Base-by-base conservation (phyloP, 2,113 vertebrate genomes). In the Odocoileus hemionus region DNA sequence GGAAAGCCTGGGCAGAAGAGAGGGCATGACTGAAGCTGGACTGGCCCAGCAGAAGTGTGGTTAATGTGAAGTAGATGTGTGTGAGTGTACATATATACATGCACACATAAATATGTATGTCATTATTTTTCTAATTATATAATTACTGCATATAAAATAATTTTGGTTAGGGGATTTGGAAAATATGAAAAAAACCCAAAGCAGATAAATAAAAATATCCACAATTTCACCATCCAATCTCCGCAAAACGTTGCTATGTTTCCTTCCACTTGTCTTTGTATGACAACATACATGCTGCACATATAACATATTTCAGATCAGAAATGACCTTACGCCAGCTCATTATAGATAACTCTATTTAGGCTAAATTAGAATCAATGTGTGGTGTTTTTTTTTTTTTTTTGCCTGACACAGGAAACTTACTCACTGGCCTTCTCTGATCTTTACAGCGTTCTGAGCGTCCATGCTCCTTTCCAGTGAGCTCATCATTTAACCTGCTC, bases 121-220 rank as follows among this genome's bases (percentile, higher is more conserved):
- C 54, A 67, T 79, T 39, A 57, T 70, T 92, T 92, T 86, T 55
- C 16, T 88, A 47, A 91, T 92, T 70, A 50, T 67, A 70, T 78
- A 82, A 89, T 80, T 67, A 58, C 55, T 93, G 19, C 6, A 67
- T 54, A 61, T 58, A 78, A 57, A 78, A 64, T 88, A 54, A 58
- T 91, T 79, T 82, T 79, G 60, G 2, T 23, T 89, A 82, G 26
- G 28, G 76, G 87, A 64, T 47, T 70, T 85, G 60, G 39, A 86
- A 97, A 94, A 64, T 76, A 64, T 58, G 26, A 28, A 57, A 79
- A 67, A 91, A 89, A 14, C 7, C 7, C 45, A 19, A 91, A 83
- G 76, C 17, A 84, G 25, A 45, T 50, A 70, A 94, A 43, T 79
- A 76, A 55, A 82, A 89, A 89, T 78, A 82, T 12, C 4, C 2